A percentile compares a stretch with the other conserved stretches of the same genome.
These are phyloP conservation scores for Gallinago media DNA, from an alignment of 2,113 vertebrate genomes.

Conservation along the genomic window DNA sequence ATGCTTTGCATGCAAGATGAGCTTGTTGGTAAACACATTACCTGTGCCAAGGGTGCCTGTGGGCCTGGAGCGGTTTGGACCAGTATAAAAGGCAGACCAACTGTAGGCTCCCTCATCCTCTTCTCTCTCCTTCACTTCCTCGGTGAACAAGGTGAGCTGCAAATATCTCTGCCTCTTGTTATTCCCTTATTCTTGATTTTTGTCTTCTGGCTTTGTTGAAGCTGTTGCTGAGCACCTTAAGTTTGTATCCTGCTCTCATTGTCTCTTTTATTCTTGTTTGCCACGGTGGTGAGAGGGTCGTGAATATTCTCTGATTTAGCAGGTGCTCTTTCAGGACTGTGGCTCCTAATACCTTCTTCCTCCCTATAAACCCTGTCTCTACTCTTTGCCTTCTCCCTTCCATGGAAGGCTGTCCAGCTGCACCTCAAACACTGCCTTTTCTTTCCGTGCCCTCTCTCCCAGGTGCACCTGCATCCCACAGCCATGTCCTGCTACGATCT, in stretches of 20 bases:
- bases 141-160: not conserved
- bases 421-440: too few species aligned
- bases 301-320: accelerated
- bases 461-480: too few species aligned
- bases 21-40: too few species aligned
- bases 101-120: not conserved
- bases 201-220: accelerated
- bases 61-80: not conserved
- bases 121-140: not conserved
- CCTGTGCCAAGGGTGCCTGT: too few species aligned
- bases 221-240: not conserved
- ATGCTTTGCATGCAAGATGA: not conserved
- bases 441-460: too few species aligned
- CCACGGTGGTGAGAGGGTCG: accelerated
- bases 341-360: accelerated
- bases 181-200: not conserved
- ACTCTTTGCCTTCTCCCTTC: accelerated
- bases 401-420: accelerated
- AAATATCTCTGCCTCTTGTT: accelerated
- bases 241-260: too few species aligned
- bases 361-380: accelerated
- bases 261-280: not conserved
- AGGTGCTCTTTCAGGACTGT: accelerated
- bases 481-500: not conserved
- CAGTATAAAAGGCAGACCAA: not conserved